Evolutionary conservation across 2,888 invertebrate genomes (phyloP), one percentile per base, ranked within the genome.

Genomic region (Dynastes hyllus): DNA sequence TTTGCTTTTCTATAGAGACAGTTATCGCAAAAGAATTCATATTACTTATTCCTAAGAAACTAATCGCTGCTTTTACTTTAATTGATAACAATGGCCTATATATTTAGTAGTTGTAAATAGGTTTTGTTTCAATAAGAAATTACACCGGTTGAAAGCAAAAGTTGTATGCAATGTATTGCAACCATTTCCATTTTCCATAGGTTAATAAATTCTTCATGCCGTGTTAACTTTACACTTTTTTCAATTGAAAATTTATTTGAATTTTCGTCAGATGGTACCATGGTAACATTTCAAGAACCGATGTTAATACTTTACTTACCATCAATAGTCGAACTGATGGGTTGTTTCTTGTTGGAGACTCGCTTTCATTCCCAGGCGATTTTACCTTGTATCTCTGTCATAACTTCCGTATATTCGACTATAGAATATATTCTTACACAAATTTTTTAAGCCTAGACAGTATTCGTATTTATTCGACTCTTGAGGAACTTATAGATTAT

Each of bases 321-420:
- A 27, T 27, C 2, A 29, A 66, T 45, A 11, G 16, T 40, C 37
- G n/a, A 55, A 37, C 32, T 2, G 71, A 78, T 51, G 78, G 78
- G 9, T 61, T 78, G 50, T 78, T 78, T 63, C 13, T 78, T 11
- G 78, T 78, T 29, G 71, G 58, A 70, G 77, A 77, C 22, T 77
- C 77, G 3, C 6, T 77, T 16, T 45, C 53, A 22, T 22, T 40
- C 45, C 40, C 53, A 22, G 77, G 69, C 16, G 69, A 77, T 61
- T 77, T 77, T 11, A 70, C 40, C 5, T 61, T 77, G 37, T 55
- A 45, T 22, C 11, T 77, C 8, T 69, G 53, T 22, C n/a, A 40
- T 32, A 5, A 32, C 5, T 32, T 32, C 32, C 32, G 32, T 5
- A 32, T 32, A 32, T 32, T 32, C 32, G 32, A 32, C 32, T 32